Base-by-base conservation (phyloP, 1,140 invertebrate species). In the Drosophila tani region DNA sequence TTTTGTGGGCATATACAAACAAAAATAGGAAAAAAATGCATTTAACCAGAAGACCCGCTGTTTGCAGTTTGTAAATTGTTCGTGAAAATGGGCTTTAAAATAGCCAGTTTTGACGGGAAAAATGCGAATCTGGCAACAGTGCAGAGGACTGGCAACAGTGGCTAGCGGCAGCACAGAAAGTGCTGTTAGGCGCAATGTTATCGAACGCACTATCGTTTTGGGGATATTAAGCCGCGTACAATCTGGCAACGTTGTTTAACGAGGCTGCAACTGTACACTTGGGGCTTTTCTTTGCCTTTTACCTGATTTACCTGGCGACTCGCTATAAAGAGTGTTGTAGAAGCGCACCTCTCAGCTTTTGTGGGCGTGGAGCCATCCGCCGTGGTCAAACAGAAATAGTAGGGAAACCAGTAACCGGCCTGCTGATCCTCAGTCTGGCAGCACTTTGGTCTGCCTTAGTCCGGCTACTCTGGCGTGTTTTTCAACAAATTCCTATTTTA, bases 401-500 rank as follows among this genome's bases (percentile, higher is more conserved):
- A 6, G 14, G 4, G 7, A n/a, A 50, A n/a, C 9, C 9, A 29
- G 17, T 1, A 17, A 15, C 50, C 51, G 27, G 17, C 8, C 29
- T 35, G 32, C 3, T 6, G 14, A 11, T 19, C 9, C 14, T 4
- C 35, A n/a, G 35, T 56, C 35, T 56, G 53, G 53, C 35, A 56
- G 14, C 53, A 24, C 38, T 40, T 14, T 40, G 35, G 40, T 11
- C 14, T 5, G 4, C 17, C 35, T 38, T 40, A 56, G 53, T 56
- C 35, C 19, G 53, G 53, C 35, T 9, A 56, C 53, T 40, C 53
- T 56, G 35, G 14, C 63, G 62, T 66, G 53, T 80, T 77, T 77
- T 75, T 82, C 65, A 56, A 60, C 53, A 71, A 66, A 77, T 68
- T 71, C 21, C 53, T 12, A 41, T 67, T 71, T 56, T 67, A 57